A percentile compares a stretch with the other conserved stretches of the same genome.
phyloP scores from a whole-genome alignment of 2,888 invertebrate species.

The Gnatocerus cornutus region DNA sequence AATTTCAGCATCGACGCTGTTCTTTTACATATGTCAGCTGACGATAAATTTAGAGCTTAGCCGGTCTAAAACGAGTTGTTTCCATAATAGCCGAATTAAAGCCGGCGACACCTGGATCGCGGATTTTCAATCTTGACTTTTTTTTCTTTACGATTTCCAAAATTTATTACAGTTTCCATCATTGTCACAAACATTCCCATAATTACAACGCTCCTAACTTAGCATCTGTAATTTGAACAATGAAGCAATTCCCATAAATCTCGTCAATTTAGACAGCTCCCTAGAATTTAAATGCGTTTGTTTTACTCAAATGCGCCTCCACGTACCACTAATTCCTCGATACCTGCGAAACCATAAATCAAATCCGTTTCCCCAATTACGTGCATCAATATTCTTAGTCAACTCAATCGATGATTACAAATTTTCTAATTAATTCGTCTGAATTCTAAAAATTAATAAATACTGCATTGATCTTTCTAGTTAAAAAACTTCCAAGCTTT shows the following conservation, averaged over 20 bases:
- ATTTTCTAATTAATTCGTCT: conserved; percentile 43
- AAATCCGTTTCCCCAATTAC: conserved; percentile 37
- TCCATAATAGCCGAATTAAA: conserved; percentile 39
- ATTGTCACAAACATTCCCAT: conserved; percentile 46
- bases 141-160: conserved; percentile 34
- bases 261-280: conserved; percentile 48
- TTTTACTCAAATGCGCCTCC: conserved; percentile 46
- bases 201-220: conserved; percentile 48
- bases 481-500: no score
- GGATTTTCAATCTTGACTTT: conserved; percentile 27
- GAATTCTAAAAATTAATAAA: no score
- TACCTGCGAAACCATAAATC: conserved; percentile 41
- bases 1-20: conserved; percentile 38
- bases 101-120: conserved; percentile 42
- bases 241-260: conserved; percentile 49
- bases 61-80: conserved; percentile 33
- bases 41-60: conserved; percentile 44
- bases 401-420: conserved; percentile 16
- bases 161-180: conserved; percentile 45
- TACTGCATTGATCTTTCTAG: no score
- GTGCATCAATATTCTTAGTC: conserved; percentile 29
- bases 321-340: conserved; percentile 44
- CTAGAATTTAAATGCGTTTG: conserved; percentile 49
- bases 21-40: conserved; percentile 36
- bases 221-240: conserved; percentile 51